phyloP scores from a whole-genome alignment of 2,797 vertebrate species.

The Pseudochirops corinnae region DNA sequence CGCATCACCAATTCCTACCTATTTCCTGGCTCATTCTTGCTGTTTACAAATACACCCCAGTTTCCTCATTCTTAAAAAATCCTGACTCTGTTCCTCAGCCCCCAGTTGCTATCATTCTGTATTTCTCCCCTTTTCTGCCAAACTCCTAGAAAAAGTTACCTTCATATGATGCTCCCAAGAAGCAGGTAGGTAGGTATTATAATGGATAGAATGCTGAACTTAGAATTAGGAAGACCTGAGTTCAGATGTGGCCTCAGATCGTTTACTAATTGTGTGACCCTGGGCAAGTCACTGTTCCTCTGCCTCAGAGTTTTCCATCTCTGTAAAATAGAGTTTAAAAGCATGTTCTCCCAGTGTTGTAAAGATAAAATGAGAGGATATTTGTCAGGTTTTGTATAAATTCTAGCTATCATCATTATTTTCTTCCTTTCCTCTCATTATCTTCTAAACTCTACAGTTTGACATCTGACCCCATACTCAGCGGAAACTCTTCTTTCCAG shows the following conservation, averaged over 20 bases:
- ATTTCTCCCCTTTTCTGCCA: neutral
- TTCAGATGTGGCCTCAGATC: neutral
- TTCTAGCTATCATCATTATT: neutral
- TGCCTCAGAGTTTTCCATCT: neutral
- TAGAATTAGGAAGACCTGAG: neutral
- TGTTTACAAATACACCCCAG: neutral
- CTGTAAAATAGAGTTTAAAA: neutral
- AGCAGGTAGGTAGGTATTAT: neutral
- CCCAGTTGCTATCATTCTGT: neutral
- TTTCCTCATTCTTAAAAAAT: neutral
- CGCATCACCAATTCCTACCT: neutral
- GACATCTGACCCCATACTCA: too few species aligned
- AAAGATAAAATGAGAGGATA: neutral
- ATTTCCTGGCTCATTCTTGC: neutral
- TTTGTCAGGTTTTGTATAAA: neutral
- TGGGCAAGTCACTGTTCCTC: neutral
- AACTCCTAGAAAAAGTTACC: neutral
- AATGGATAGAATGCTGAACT: neutral
- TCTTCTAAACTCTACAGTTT: neutral
- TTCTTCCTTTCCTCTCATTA: neutral
- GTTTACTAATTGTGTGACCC: neutral
- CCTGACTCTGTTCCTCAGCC: neutral
- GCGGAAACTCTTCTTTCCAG: neutral
- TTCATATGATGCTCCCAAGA: neutral
- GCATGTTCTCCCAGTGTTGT: neutral